Conservation (phyloP, 2,797 vertebrate genomes). For the Meda fulgida region DNA sequence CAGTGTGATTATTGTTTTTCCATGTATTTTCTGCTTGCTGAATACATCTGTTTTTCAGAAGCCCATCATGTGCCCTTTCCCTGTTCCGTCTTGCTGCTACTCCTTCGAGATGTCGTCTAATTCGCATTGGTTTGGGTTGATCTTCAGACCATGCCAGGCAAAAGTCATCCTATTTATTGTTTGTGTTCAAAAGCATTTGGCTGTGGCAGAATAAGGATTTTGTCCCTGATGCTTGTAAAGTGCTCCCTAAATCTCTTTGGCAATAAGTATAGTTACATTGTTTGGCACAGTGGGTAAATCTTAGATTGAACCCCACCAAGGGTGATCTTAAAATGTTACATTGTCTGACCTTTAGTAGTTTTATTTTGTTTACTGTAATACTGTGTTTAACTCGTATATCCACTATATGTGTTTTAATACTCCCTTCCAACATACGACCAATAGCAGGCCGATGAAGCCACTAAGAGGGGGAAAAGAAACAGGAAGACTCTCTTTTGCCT, state of each 20-base stretch:
- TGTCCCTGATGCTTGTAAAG: neutral
- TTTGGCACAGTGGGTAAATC: neutral
- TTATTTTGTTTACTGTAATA: neutral
- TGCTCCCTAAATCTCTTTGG: neutral
- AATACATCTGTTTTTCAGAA: neutral
- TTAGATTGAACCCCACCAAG: neutral
- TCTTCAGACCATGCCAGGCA: neutral
- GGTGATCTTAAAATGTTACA: neutral
- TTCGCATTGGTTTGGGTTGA: neutral
- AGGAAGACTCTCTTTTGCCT: neutral
- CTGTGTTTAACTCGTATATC: neutral
- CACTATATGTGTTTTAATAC: neutral
- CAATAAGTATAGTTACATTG: neutral
- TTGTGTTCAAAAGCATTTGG: neutral
- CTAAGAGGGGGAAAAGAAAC: neutral
- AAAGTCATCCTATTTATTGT: conserved; percentile 17
- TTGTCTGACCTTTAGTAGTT: neutral
- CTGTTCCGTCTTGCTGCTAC: neutral
- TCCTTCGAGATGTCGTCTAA: neutral
- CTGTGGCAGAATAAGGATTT: neutral
- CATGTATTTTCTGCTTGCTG: neutral
- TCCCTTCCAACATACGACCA: neutral
- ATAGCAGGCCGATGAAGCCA: neutral
- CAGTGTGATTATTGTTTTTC: neutral
- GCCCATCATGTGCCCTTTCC: neutral